A percentile compares a stretch with the other conserved stretches of the same genome.
These are phyloP conservation scores for Gnathonemus longibarbis DNA, from an alignment of 2,113 vertebrate genomes.

Conservation along the genomic window DNA sequence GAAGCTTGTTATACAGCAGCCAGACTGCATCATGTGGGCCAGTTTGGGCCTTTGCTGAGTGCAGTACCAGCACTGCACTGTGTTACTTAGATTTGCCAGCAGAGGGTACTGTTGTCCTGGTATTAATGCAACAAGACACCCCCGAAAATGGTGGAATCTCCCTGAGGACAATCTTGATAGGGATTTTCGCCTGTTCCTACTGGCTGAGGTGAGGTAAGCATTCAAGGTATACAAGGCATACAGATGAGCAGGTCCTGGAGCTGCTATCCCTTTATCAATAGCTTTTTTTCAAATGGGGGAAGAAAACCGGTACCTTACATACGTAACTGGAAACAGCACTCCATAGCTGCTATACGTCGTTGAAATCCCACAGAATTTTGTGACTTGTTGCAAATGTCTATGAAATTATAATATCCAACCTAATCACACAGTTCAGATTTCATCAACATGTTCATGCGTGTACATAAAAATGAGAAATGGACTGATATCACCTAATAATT, in stretches of 20 bases:
- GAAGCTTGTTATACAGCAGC: neutral
- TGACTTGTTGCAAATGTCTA: neutral
- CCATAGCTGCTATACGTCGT: neutral
- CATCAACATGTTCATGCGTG: neutral
- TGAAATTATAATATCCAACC: neutral
- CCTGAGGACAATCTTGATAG: neutral
- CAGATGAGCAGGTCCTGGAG: neutral
- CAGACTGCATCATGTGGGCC: neutral
- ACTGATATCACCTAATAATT: neutral
- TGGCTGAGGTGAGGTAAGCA: neutral
- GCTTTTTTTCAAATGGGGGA: neutral
- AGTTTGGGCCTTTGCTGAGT: neutral
- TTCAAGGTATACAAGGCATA: neutral
- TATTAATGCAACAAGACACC: neutral
- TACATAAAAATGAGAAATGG: neutral
- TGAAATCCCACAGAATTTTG: neutral
- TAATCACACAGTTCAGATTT: neutral
- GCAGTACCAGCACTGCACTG: neutral
- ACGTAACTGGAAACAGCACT: neutral
- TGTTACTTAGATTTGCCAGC: neutral
- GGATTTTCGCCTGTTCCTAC: neutral
- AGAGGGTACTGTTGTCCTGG: conserved; percentile 8
- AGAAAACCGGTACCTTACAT: neutral
- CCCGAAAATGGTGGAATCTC: neutral
- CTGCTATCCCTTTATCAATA: neutral